A percentile compares a stretch with the other conserved stretches of the same genome.
Conservation (phyloP, 64 coral and sea anemone genomes). For the Stichodactyla mertensii region DNA sequence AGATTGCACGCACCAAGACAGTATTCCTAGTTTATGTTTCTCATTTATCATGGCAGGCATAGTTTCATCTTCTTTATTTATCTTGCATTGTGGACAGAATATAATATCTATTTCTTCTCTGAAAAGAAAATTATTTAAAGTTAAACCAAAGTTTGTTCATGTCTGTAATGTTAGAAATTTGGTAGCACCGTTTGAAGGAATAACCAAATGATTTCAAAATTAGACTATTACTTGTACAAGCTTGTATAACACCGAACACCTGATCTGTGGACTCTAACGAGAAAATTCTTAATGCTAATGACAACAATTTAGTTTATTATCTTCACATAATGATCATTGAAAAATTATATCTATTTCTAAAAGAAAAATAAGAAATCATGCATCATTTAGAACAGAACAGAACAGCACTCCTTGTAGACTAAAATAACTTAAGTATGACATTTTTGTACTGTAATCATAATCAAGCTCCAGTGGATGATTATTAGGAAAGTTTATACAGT, state of each 20-base stretch:
- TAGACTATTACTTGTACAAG: too few species aligned
- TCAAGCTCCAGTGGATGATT: background rate
- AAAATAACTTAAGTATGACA: background rate
- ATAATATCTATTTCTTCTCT: slow-evolving; percentile 88
- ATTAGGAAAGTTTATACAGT: background rate
- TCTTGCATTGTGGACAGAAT: slow-evolving; percentile 46
- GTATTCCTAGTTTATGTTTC: slow-evolving; percentile 73
- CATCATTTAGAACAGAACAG: background rate
- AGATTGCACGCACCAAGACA: slow-evolving; percentile 57
- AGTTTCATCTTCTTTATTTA: slow-evolving; percentile 43
- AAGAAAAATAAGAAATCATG: background rate
- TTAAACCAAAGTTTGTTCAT: background rate
- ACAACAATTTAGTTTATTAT: background rate
- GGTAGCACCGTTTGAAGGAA: too few species aligned
- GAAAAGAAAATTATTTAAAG: slow-evolving; percentile 13
- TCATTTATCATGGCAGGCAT: slow-evolving; percentile 33
- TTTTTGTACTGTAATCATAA: background rate
- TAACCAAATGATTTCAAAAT: too few species aligned
- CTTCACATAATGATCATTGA: background rate
- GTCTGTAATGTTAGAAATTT: background rate
- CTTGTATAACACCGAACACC: background rate
- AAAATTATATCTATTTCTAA: background rate
- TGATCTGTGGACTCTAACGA: background rate
- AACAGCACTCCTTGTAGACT: background rate
- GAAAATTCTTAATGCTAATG: background rate